Conservation (phyloP, 2,888 invertebrate genomes). For the Agonopterix subpropinquella region DNA sequence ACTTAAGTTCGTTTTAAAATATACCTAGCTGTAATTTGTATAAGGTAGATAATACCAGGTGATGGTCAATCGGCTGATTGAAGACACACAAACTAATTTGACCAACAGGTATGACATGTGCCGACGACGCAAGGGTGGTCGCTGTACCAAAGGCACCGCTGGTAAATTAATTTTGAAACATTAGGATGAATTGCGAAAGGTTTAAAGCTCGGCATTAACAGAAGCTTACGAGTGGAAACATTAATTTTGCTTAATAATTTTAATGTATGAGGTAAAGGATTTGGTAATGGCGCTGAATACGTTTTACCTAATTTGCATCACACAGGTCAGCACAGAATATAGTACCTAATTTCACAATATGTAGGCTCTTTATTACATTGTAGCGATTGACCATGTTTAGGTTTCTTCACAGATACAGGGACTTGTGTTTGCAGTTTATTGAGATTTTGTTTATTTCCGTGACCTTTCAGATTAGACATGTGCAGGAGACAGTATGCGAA, state of each 20-base stretch:
- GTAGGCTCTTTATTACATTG: neutral
- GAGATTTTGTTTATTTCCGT: slow-evolving; percentile 72
- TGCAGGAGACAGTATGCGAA: slow-evolving; percentile 96
- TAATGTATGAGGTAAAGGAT: slow-evolving; percentile 68
- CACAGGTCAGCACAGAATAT: slow-evolving; percentile 10
- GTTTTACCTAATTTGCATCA: slow-evolving; percentile 17
- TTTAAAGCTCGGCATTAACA: slow-evolving; percentile 62
- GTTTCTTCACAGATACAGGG: neutral
- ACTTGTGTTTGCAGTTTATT: slow-evolving; percentile 30
- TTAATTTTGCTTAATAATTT: slow-evolving; percentile 61
- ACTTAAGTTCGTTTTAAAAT: slow-evolving; percentile 12
- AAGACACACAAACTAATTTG: slow-evolving; percentile 57
- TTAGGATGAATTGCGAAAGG: slow-evolving; percentile 53
- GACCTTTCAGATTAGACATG: slow-evolving; percentile 97
- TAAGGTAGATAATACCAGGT: slow-evolving; percentile 9
- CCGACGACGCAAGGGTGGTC: slow-evolving; percentile 96
- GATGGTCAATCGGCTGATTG: slow-evolving; percentile 27
- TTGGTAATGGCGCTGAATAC: slow-evolving; percentile 74
- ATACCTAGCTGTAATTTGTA: slow-evolving; percentile 10
- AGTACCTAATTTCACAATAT: neutral
- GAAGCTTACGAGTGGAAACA: slow-evolving; percentile 61
- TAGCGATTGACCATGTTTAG: neutral
- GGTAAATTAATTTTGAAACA: slow-evolving; percentile 82
- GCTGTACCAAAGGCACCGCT: slow-evolving; percentile 98
- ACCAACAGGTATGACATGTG: slow-evolving; percentile 97